phyloP scores from a whole-genome alignment of 1,140 invertebrate genomes.

The Drosophila subpulchrella region DNA sequence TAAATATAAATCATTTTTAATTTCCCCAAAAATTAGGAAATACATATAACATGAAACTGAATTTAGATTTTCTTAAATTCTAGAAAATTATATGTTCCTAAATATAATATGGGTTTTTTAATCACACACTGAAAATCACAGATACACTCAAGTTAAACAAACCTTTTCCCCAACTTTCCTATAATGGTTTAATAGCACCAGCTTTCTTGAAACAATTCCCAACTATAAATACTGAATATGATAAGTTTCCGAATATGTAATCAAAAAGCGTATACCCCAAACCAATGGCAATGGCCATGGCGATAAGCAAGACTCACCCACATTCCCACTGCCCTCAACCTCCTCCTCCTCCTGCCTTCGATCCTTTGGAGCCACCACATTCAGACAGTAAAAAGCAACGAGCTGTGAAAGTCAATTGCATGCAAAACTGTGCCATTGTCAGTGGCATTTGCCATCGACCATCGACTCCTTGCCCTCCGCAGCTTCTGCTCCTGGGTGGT shows the following conservation, averaged over 20 bases:
- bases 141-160: too few species aligned
- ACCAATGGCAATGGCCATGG: slow-evolving; percentile 5
- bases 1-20: too few species aligned
- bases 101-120: too few species aligned
- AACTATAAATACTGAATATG: slow-evolving; percentile 18
- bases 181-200: slow-evolving; percentile 3
- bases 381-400: slow-evolving; percentile 77
- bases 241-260: slow-evolving; percentile 33
- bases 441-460: slow-evolving; percentile 53
- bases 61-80: too few species aligned
- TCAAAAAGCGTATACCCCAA: slow-evolving; percentile 19
- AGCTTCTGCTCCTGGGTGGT: slow-evolving; percentile 32
- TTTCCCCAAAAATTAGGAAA: too few species aligned
- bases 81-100: too few species aligned
- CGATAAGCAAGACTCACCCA: slow-evolving; percentile 30
- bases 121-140: too few species aligned
- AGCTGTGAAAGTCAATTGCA: slow-evolving; percentile 83
- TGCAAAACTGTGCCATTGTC: slow-evolving; percentile 82
- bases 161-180: not conserved
- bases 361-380: slow-evolving; percentile 41
- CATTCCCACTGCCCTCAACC: slow-evolving; percentile 3
- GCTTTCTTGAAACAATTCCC: not conserved
- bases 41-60: too few species aligned
- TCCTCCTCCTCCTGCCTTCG: not conserved
- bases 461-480: slow-evolving; percentile 25